These are phyloP conservation scores for Knipowitschia caucasica DNA, from an alignment of 2,797 vertebrate genomes.

Conservation along the genomic window DNA sequence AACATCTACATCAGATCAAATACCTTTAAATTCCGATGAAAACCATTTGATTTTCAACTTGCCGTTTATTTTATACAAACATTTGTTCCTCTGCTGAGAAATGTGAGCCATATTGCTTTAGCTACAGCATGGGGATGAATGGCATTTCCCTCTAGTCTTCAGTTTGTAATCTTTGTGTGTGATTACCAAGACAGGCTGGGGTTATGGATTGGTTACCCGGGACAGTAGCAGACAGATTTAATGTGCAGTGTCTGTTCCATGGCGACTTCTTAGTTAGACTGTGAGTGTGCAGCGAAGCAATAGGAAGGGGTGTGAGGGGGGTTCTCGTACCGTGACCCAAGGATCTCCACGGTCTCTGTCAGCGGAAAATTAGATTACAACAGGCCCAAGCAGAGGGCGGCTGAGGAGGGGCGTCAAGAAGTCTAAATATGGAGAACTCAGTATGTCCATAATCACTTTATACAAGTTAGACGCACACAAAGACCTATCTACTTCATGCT, in stretches of 20 bases:
- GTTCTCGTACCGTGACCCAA: constrained; percentile 69
- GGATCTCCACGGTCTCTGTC: constrained; percentile 77
- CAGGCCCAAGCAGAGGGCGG: constrained; percentile 64
- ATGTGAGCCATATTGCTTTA: constrained; percentile 33
- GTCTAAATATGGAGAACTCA: constrained; percentile 80
- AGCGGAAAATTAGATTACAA: constrained; percentile 83
- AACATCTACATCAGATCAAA: constrained; percentile 16
- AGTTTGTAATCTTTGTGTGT: constrained; percentile 51
- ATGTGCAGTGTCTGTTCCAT: constrained; percentile 77
- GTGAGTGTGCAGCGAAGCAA: constrained; percentile 40
- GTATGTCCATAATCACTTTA: constrained; percentile 79
- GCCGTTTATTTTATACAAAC: constrained; percentile 43
- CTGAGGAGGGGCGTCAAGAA: constrained; percentile 76
- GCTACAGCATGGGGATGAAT: constrained; percentile 47
- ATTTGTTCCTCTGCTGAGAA: constrained; percentile 54
- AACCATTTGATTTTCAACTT: constrained; percentile 34
- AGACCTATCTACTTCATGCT: constrained; percentile 68
- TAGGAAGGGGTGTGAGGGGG: constrained; percentile 30
- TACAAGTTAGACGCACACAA: constrained; percentile 74
- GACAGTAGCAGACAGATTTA: constrained; percentile 72
- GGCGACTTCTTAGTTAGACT: constrained; percentile 75
- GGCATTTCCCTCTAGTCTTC: constrained; percentile 42
- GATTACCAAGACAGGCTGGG: constrained; percentile 48
- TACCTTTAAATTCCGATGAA: constrained; percentile 18
- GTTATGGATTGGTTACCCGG: constrained; percentile 49